These are phyloP conservation scores for Drosophila neotestacea DNA, from an alignment of 2,888 invertebrate genomes.

Conservation along the genomic window DNA sequence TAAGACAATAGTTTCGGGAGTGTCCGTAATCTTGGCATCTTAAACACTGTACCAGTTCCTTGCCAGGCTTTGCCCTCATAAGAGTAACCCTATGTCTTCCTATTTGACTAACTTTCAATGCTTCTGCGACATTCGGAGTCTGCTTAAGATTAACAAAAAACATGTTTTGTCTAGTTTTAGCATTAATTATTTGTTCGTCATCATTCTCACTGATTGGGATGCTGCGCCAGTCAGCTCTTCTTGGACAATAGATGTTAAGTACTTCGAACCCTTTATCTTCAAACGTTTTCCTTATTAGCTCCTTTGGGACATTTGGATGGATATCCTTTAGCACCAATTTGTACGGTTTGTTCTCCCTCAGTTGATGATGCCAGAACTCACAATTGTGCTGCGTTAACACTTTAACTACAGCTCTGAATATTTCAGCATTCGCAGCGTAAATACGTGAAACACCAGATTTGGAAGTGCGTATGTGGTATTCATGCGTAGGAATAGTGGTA, in stretches of 20 bases:
- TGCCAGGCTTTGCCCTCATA: slow-evolving; percentile 3
- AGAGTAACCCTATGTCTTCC: slow-evolving; percentile 20
- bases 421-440: slow-evolving; percentile 1
- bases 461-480: slow-evolving; percentile 6
- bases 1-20: slow-evolving; percentile 18
- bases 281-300: slow-evolving; percentile 8
- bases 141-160: slow-evolving; percentile 7
- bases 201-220: slow-evolving; percentile 7
- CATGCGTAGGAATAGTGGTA: neutral
- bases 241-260: slow-evolving; percentile 16
- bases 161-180: slow-evolving; percentile 4
- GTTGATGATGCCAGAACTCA: slow-evolving; percentile 18
- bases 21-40: slow-evolving; percentile 21
- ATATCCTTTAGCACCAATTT: slow-evolving; percentile 5
- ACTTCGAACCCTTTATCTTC: slow-evolving; percentile 9
- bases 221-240: slow-evolving; percentile 15
- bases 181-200: slow-evolving; percentile 4
- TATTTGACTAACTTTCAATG: slow-evolving; percentile 12
- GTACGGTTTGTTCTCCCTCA: slow-evolving; percentile 1
- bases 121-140: slow-evolving; percentile 15
- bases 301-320: slow-evolving; percentile 13
- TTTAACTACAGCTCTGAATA: slow-evolving; percentile 7
- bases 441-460: slow-evolving; percentile 8
- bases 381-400: slow-evolving; percentile 7
- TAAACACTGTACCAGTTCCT: slow-evolving; percentile 20